These are phyloP conservation scores for Panthera tigris DNA, from an alignment of 2,113 vertebrate genomes.

Conservation along the genomic window DNA sequence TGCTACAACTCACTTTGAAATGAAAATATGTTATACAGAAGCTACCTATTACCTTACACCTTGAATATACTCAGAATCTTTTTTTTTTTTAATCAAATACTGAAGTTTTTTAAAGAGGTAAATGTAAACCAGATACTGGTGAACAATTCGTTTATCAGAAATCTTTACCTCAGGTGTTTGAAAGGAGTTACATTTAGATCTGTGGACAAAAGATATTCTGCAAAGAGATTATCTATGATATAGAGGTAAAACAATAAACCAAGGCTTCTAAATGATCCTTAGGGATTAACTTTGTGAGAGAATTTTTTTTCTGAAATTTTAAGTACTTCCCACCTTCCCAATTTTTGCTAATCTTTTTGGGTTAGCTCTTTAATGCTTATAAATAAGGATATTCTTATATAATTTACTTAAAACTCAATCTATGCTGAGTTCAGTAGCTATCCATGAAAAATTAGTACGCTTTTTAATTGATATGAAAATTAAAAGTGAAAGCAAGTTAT, in stretches of 20 bases:
- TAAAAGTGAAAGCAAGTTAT: constrained; percentile 5
- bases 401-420: neutral
- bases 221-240: neutral
- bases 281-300: neutral
- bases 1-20: constrained; percentile 2
- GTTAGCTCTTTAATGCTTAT: neutral
- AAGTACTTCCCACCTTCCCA: neutral
- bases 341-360: neutral
- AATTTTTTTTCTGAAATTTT: neutral
- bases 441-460: neutral
- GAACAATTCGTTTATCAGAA: constrained; percentile 32
- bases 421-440: neutral
- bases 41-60: neutral
- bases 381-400: neutral
- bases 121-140: neutral
- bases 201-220: neutral
- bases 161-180: neutral
- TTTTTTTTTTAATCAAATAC: neutral
- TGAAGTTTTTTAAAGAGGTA: neutral
- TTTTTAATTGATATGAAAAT: neutral
- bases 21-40: neutral
- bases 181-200: neutral
- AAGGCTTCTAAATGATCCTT: neutral
- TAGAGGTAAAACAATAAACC: neutral
- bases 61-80: constrained; percentile 20